phyloP scores from a whole-genome alignment of 1,140 invertebrate genomes.

The Pollicipes pollicipes region DNA sequence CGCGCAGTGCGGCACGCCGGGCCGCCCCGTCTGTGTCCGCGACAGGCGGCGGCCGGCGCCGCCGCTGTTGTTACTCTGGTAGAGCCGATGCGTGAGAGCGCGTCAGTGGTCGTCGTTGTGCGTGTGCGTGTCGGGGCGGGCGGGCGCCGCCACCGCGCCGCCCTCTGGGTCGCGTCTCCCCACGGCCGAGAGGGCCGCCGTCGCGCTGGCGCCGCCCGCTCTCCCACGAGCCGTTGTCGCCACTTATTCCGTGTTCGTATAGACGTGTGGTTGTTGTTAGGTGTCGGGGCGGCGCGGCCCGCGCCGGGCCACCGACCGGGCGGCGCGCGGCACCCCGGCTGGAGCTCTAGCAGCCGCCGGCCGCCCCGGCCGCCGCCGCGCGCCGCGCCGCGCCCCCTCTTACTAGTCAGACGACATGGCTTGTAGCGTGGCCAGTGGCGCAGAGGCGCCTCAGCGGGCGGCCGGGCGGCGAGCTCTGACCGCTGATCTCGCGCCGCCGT shows the following conservation, averaged over 20 bases:
- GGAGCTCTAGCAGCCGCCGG: too few relatives aligned
- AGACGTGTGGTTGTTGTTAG: background rate
- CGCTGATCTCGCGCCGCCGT: background rate
- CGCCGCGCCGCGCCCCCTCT: too few relatives aligned
- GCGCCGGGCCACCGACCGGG: too few relatives aligned
- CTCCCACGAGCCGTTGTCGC: too few relatives aligned
- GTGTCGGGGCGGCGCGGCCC: background rate
- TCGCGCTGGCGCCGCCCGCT: background rate
- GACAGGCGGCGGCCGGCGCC: too few relatives aligned
- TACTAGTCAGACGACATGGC: background rate
- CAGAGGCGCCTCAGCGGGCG: too few relatives aligned
- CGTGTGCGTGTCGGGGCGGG: background rate
- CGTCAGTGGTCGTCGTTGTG: background rate
- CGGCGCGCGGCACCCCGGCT: too few relatives aligned
- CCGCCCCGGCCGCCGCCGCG: too few relatives aligned
- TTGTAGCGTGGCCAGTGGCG: background rate
- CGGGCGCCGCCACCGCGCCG: too few relatives aligned
- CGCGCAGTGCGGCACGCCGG: too few relatives aligned
- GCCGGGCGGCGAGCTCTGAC: background rate
- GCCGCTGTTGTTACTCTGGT: background rate
- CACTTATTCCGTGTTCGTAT: background rate
- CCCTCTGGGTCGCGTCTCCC: background rate
- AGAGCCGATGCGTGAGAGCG: background rate
- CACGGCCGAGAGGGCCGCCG: background rate
- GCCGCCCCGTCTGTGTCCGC: too few relatives aligned